Evolutionary conservation across 2,888 invertebrate genomes (phyloP), one percentile per base, ranked within the genome.

Genomic region (Auanema sp.): DNA sequence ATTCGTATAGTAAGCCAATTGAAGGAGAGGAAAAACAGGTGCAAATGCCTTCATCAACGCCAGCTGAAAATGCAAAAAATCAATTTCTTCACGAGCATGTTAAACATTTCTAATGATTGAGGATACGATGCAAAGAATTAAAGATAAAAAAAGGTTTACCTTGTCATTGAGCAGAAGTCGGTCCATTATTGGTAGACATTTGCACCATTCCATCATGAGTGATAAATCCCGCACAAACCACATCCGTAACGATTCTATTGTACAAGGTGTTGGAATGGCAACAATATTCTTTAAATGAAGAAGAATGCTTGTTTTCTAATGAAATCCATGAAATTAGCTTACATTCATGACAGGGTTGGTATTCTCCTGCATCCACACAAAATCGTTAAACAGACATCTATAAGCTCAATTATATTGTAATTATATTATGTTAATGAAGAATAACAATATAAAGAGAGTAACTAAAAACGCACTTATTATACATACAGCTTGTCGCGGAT

Each of bases 171-270:
- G 60, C 16, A 71, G 61, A 25, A 75, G 41, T 14, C 68, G 52
- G 33, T 69, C 64, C 64, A 69, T 66, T 8, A 71, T 71, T 12
- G 72, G 73, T 8, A 77, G 53, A 25, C 69, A 66, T 51, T 77
- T 77, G 14, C 75, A 75, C 77, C 77, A 77, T 52, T 77, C 77
- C 58, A 77, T 65, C 77, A 77, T 77, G 18, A 77, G 65, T 6
- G 73, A 67, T 6, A 77, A 60, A 65, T 77, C 77, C 14, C 74
- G 57, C 1, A 74, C 73, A 60, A 77, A 75, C 77, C 77, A 77
- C 47, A 61, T 57, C n/a, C 77, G 66, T 50, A 77, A 52, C 1
- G 68, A 63, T 54, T 66, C 69, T 10, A 71, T 64, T 5, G 72
- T 60, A 56, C 75, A 75, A n/a, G 62, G 64, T 25, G 60, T 57